These are phyloP conservation scores for Agrotis exclamationis DNA, from an alignment of 2,888 invertebrate genomes.

Conservation along the genomic window DNA sequence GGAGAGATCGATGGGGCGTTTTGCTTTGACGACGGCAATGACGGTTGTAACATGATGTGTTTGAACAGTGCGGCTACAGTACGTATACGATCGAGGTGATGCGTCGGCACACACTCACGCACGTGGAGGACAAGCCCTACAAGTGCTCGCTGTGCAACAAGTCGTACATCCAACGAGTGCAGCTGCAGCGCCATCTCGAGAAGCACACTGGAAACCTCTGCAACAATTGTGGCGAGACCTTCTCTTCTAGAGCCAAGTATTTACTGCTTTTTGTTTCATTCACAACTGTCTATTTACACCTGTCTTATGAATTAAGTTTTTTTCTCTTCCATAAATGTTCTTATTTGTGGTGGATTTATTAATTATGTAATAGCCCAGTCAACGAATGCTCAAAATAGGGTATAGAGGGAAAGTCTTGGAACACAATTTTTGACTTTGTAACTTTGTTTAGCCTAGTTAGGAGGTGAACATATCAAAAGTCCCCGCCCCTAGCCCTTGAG, in stretches of 20 bases:
- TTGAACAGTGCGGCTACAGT: conserved; percentile 93
- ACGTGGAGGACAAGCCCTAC: conserved; percentile 86
- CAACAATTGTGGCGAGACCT: conserved; percentile 72
- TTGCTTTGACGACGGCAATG: neutral
- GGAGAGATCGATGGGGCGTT: no score
- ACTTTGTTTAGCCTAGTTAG: no score
- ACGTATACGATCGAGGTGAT: conserved; percentile 96
- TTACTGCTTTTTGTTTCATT: neutral
- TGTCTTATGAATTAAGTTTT: no score
- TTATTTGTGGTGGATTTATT: no score
- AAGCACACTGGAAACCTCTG: conserved; percentile 94
- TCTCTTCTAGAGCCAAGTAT: conserved; percentile 74
- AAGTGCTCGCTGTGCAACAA: conserved; percentile 93
- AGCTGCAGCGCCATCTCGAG: conserved; percentile 95
- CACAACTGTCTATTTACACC: neutral
- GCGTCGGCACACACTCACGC: conserved; percentile 94
- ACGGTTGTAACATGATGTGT: neutral
- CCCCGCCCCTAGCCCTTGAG: no score
- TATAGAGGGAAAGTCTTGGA: no score
- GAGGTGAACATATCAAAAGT: no score
- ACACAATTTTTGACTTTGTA: no score
- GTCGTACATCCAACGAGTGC: conserved; percentile 96
- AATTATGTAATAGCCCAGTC: no score
- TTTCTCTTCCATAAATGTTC: no score
- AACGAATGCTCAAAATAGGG: no score